A percentile compares a stretch with the other conserved stretches of the same genome.
Conservation (phyloP, 2,888 invertebrate species). For the Hemithea aestivaria region DNA sequence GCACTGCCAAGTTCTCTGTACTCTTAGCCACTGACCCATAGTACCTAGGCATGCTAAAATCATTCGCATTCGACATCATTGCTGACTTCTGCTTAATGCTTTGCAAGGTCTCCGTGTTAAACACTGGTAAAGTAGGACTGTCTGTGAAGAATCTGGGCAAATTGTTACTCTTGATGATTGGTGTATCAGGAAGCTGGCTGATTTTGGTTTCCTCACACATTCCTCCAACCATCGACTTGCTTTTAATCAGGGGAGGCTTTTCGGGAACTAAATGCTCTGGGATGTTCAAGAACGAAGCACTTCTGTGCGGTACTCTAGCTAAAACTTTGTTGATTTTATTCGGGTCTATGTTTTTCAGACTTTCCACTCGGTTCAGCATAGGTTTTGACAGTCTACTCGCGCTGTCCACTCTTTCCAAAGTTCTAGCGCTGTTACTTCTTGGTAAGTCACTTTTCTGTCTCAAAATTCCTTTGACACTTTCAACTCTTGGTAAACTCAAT, state of each 20-base stretch:
- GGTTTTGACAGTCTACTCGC: slow-evolving; percentile 45
- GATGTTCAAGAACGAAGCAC: slow-evolving; percentile 71
- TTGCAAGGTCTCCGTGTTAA: slow-evolving; percentile 65
- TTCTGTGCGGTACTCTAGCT: slow-evolving; percentile 66
- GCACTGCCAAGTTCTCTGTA: slow-evolving; percentile 47
- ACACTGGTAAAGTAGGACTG: slow-evolving; percentile 57
- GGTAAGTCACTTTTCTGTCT: slow-evolving; percentile 47
- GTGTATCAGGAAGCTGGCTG: slow-evolving; percentile 68
- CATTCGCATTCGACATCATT: slow-evolving; percentile 67
- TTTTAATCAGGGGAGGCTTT: slow-evolving; percentile 63
- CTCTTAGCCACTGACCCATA: slow-evolving; percentile 67
- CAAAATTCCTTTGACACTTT: slow-evolving; percentile 67
- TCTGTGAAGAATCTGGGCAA: slow-evolving; percentile 71
- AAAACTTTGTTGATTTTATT: slow-evolving; percentile 63
- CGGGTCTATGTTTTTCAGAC: slow-evolving; percentile 65
- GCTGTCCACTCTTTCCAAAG: slow-evolving; percentile 60
- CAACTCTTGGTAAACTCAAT: slow-evolving; percentile 59
- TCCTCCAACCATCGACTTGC: slow-evolving; percentile 66
- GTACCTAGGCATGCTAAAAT: slow-evolving; percentile 82
- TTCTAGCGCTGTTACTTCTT: slow-evolving; percentile 61
- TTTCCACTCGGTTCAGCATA: slow-evolving; percentile 62
- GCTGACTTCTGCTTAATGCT: slow-evolving; percentile 77
- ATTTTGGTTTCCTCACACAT: slow-evolving; percentile 56
- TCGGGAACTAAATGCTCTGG: slow-evolving; percentile 63
- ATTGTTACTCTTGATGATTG: slow-evolving; percentile 69